A percentile compares a stretch with the other conserved stretches of the same genome.
Evolutionary conservation across 2,888 invertebrate genomes (phyloP).

Genomic region (Campaea margaritaria): DNA sequence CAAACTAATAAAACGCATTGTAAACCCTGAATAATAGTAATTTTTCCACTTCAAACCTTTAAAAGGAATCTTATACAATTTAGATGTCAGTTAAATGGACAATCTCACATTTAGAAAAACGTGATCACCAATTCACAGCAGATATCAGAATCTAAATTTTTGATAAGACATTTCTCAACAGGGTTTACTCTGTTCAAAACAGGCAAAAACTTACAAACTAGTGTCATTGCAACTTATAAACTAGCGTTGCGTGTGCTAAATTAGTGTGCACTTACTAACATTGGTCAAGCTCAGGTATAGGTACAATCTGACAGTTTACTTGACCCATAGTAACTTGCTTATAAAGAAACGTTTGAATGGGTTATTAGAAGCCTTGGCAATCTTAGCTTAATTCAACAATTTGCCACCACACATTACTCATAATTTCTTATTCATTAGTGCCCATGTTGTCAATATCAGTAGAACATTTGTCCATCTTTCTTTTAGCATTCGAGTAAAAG

Average conservation of each 20-base stretch:
- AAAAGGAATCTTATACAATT: background rate
- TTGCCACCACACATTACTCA: too few relatives aligned
- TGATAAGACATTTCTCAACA: background rate
- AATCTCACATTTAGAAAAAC: slow-evolving; percentile 1
- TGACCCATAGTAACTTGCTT: background rate
- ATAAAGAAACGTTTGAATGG: too few relatives aligned
- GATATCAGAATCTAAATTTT: slow-evolving; percentile 3
- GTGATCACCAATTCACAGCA: background rate
- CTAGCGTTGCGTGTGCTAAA: slow-evolving; percentile 26
- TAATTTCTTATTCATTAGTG: too few relatives aligned
- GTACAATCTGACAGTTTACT: slow-evolving; percentile 18
- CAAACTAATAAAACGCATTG: slow-evolving; percentile 7
- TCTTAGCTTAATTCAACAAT: too few relatives aligned
- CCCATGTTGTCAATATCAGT: too few relatives aligned
- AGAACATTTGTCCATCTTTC: slow-evolving; percentile 6
- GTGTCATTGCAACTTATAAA: slow-evolving; percentile 41
- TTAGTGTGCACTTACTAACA: slow-evolving; percentile 20
- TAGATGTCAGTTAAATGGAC: background rate
- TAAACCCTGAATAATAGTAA: slow-evolving; percentile 4
- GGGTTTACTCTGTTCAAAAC: slow-evolving; percentile 29
- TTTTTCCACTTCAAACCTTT: background rate
- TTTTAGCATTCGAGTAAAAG: slow-evolving; percentile 4
- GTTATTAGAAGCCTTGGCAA: too few relatives aligned
- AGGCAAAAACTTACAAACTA: slow-evolving; percentile 40
- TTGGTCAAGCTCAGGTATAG: slow-evolving; percentile 35